phyloP scores from a whole-genome alignment of 2,113 vertebrate genomes.

The Anhinga anhinga region DNA sequence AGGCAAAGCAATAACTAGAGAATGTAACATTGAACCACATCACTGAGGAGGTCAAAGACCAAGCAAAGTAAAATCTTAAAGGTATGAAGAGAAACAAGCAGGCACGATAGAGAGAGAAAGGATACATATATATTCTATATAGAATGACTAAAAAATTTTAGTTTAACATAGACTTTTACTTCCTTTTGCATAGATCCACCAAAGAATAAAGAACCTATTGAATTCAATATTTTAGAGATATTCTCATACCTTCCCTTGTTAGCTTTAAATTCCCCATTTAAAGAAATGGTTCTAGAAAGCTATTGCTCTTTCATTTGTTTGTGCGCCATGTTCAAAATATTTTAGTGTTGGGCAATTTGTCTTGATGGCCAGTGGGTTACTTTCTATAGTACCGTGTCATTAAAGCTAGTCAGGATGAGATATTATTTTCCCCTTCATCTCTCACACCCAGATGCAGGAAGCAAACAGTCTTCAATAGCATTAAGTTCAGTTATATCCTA shows the following conservation, averaged over 20 bases:
- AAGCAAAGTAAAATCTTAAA: conserved; percentile 15
- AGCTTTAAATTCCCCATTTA: not conserved
- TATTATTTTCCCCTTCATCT: not conserved
- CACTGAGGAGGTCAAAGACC: not conserved
- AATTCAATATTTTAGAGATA: not conserved
- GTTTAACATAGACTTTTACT: not conserved
- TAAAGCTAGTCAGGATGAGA: not conserved
- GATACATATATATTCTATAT: not conserved
- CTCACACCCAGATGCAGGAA: not conserved
- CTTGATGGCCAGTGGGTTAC: not conserved
- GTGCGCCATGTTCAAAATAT: not conserved
- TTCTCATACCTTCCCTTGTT: not conserved
- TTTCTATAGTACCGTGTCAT: not conserved
- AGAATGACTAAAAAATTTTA: not conserved
- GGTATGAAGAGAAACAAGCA: not conserved
- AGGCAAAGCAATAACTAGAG: conserved; percentile 35
- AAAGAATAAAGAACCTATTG: not conserved
- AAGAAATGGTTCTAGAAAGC: not conserved
- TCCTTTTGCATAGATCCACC: not conserved
- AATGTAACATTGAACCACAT: not conserved
- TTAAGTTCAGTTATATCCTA: not conserved
- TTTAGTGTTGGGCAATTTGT: not conserved
- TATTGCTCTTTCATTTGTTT: not conserved
- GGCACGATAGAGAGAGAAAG: not conserved
- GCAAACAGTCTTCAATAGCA: not conserved